A percentile compares a stretch with the other conserved stretches of the same genome.
These are phyloP conservation scores for Parazoanthus darwini DNA, from an alignment of 92 coral and sea anemone species.

Conservation along the genomic window DNA sequence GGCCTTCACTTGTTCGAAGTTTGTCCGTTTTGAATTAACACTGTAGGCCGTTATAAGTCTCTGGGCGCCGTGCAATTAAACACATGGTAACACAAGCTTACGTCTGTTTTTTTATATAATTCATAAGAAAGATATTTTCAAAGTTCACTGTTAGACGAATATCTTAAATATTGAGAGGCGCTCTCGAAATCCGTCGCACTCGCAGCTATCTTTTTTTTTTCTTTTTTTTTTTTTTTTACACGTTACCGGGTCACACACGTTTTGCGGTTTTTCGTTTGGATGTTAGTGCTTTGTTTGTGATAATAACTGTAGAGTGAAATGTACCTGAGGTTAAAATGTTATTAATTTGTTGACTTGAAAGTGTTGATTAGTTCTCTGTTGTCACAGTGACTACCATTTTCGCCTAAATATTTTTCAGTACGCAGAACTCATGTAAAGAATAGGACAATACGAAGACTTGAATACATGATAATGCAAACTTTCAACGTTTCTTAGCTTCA, in stretches of 20 bases:
- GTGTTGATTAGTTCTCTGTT: neutral
- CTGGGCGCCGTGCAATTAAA: no score
- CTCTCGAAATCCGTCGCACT: neutral
- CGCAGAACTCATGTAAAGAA: neutral
- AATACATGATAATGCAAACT: neutral
- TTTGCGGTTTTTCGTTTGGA: no score
- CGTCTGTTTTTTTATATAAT: neutral
- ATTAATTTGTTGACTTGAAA: neutral
- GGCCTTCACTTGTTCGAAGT: neutral
- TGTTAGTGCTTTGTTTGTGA: neutral
- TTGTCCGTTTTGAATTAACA: no score
- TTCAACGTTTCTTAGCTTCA: neutral
- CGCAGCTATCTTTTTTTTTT: no score
- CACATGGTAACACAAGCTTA: neutral
- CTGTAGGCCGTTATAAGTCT: no score
- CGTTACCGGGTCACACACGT: slow-evolving; percentile 34
- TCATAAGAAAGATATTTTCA: no score
- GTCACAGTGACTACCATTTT: neutral
- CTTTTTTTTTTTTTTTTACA: neutral
- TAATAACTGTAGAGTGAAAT: no score
- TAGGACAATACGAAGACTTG: neutral
- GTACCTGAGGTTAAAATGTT: neutral
- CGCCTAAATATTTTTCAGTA: neutral
- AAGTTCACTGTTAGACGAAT: no score
- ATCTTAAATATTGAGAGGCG: neutral